Percentiles rank a stretch among this genome's conserved stretches.
Evolutionary conservation across 2,888 invertebrate species (phyloP).

Genomic region (Bibio marci): DNA sequence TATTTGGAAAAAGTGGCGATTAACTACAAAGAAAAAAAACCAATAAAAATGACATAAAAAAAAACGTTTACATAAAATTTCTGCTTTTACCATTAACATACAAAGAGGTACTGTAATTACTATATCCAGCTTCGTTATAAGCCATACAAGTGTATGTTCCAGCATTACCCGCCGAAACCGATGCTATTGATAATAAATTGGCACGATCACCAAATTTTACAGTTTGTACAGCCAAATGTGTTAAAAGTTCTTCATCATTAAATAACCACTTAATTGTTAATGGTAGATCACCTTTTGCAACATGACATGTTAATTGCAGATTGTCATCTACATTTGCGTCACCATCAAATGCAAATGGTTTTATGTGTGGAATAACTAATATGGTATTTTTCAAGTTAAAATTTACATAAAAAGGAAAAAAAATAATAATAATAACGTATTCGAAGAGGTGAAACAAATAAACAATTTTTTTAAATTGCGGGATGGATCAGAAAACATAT

Average conservation of each 20-base stretch:
- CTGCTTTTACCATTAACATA: slow-evolving; percentile 49
- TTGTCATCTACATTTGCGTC: slow-evolving; percentile 47
- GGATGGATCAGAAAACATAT: too few relatives aligned
- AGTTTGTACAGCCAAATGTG: slow-evolving; percentile 40
- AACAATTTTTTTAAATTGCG: too few relatives aligned
- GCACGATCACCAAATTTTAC: slow-evolving; percentile 48
- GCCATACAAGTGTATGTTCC: slow-evolving; percentile 43
- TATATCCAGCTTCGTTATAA: slow-evolving; percentile 36
- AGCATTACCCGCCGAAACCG: slow-evolving; percentile 36
- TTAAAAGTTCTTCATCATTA: slow-evolving; percentile 27
- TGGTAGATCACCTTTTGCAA: slow-evolving; percentile 41
- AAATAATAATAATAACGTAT: too few relatives aligned
- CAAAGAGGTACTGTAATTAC: slow-evolving; percentile 40
- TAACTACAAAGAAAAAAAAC: too few relatives aligned
- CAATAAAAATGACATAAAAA: too few relatives aligned
- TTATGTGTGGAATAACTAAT: slow-evolving; percentile 8
- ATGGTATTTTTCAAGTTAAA: too few relatives aligned
- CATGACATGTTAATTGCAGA: slow-evolving; percentile 40
- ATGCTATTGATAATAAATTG: slow-evolving; percentile 39
- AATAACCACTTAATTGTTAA: slow-evolving; percentile 40
- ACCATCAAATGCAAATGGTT: slow-evolving; percentile 14
- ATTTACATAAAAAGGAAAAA: too few relatives aligned
- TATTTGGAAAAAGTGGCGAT: too few relatives aligned
- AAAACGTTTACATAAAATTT: too few relatives aligned
- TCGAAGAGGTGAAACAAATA: too few relatives aligned